Base-by-base conservation (phyloP, 1,140 invertebrate species). In the Drosophila santomea region DNA sequence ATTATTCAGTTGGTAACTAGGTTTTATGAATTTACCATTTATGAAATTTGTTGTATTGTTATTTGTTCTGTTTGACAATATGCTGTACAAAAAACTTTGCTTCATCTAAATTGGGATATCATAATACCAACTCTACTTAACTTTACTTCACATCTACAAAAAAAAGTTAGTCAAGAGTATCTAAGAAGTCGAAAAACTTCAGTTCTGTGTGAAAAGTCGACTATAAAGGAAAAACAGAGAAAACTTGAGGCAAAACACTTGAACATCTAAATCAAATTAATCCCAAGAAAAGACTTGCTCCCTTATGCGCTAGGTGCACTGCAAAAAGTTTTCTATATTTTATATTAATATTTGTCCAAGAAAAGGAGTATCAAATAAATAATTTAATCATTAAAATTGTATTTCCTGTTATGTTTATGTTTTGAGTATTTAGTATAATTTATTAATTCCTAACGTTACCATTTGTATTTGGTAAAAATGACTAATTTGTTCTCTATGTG, bases 201-300 rank as follows among this genome's bases (percentile, higher is more conserved):
- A 56, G 43, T 50, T 63, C 45, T 23, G 35, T 14, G 12, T 14
- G 43, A 36, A 15, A 32, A 20, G 35, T 20, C 28, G 61, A 28
- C 17, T 64, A 17, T 41, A 28, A 35, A 25, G 45, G 36, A 41
- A 68, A 43, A 69, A 67, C 41, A 12, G 48, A 56, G 51, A 23
- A 50, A 69, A 69, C 50, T 69, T 68, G 63, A 39, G 67, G 67
- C 62, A 59, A 62, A 80, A 80, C 76, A 83, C 76, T 89, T 83
- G 67, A 88, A 89, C 84, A 88, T 88, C 84, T 88, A 88, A 89
- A 88, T 88, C 84, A 88, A 88, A 89, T 89, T 89, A 88, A 88
- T 89, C 84, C 84, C 63, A 41, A 60, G 72, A 45, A 66, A 47
- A 62, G 73, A 80, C 74, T 80, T 71, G 66, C 58, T 67, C 17